Conservation (phyloP, 2,888 invertebrate species). For the Hemaris fuciformis region DNA sequence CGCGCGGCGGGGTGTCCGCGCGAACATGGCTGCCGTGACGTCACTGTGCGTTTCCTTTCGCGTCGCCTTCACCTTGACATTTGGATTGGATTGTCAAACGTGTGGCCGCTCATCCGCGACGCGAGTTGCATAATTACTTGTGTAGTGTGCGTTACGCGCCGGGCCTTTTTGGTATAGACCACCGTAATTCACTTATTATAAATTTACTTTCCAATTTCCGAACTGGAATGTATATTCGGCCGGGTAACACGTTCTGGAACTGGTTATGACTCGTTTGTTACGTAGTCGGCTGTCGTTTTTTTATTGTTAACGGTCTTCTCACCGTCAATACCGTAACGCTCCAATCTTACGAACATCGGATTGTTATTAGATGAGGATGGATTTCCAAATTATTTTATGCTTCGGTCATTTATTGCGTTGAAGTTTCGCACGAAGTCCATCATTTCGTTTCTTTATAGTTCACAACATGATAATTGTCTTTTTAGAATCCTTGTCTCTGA, state of each 20-base stretch:
- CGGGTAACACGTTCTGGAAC: neutral
- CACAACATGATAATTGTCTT: too few species aligned
- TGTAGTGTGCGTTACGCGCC: neutral
- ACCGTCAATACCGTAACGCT: neutral
- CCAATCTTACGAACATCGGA: neutral
- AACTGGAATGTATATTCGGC: neutral
- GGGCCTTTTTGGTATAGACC: neutral
- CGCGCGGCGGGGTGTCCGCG: slow-evolving; percentile 15
- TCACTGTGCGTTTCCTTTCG: slow-evolving; percentile 73
- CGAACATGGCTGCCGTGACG: slow-evolving; percentile 71
- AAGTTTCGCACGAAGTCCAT: too few species aligned
- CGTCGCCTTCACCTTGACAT: slow-evolving; percentile 77
- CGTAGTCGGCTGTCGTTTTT: neutral
- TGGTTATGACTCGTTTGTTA: neutral
- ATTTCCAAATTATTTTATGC: too few species aligned
- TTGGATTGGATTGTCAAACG: slow-evolving; percentile 71
- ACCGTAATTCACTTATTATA: neutral
- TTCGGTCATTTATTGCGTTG: too few species aligned
- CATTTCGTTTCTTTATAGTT: too few species aligned
- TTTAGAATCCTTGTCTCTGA: too few species aligned
- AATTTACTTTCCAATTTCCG: neutral
- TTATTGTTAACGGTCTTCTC: neutral
- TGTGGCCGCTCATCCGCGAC: slow-evolving; percentile 57
- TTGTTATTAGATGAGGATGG: neutral
- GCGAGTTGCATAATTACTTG: slow-evolving; percentile 45